Evolutionary conservation across 1,140 invertebrate genomes (phyloP), one percentile per base, ranked within the genome.

Genomic region (Drosophila nikananu): DNA sequence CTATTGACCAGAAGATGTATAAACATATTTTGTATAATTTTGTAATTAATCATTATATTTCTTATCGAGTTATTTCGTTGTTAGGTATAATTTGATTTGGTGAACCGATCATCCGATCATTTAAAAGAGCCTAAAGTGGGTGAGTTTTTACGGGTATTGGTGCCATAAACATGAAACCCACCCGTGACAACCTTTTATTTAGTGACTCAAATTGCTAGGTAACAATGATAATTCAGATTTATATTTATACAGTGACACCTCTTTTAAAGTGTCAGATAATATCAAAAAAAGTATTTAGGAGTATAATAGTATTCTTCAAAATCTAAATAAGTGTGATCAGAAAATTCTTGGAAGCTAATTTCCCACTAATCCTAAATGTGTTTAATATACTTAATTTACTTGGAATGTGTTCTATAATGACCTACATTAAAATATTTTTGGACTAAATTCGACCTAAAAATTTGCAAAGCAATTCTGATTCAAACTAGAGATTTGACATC

Each of bases 191-290:
- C 8, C 1, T 32, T 5, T 5, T 32, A 63, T 25, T 21, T 21
- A 30, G 15, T 41, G 27, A 13, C 23, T 62, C 23, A 17, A 37
- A 42, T 44, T 44, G 63, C 57, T 7, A 8, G 21, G 57, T 65
- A 62, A 65, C 37, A 25, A 32, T 61, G 57, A 65, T 44, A 44
- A 44, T 19, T 42, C 37, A 61, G 25, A 61, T 62, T 42, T 41
- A 37, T 35, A 19, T 57, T 37, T 54, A 39, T 55, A 39, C 21
- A 55, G 32, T 55, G 21, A 55, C 32, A 39, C 21, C 15, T 17
- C 15, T 7, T n/a, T 3, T 23, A 1, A 1, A 17, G 52, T n/a
- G 13, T 23, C 9, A 23, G 35, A 25, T 41, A 41, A 25, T 41
- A 39, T 58, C 13, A 2, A 17, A 13, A 37, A 21, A 51, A 17